Evolutionary conservation across 1,140 invertebrate species (phyloP), one percentile per base, ranked within the genome.

Genomic region (Eupristina koningsbergeri): DNA sequence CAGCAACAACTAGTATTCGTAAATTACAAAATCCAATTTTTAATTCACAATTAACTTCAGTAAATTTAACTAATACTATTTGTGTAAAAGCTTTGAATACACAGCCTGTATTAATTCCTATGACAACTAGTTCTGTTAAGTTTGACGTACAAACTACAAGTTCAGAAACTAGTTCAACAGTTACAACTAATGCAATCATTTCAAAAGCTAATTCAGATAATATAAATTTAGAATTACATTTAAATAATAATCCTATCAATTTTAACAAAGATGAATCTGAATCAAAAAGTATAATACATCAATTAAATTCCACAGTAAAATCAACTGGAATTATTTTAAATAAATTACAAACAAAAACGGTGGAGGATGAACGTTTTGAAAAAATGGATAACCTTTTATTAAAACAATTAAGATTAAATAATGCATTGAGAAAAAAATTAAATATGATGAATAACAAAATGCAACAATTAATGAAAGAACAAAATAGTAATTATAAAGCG

Each of bases 341-440:
- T 73, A 69, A 73, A 79, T 13, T 50, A 61, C 31, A 83, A 41
- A 39, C 67, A n/a, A 71, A 83, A 15, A 71, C 78, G 29, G 58
- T 78, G 3, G 75, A 58, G n/a, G 82, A 83, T 63, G 76, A 83
- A 47, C 63, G 82, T 41, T 83, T 83, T 79, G 76, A 78, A 17
- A 83, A 79, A 73, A 83, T 83, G 82, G 64, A 83, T 31, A 83
- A 79, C 39, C 76, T 83, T 31, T 73, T 83, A 26, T 45, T 83
- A 63, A 83, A 83, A 19, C 82, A 83, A 31, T 53, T 83, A 15
- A 83, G 71, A 50, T 63, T 79, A 67, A 83, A 83, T 63, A 76
- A 83, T 73, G 64, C 82, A 45, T 67, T 83, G n/a, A 83, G 82
- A 53, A 79, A 83, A 63, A 78, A 83, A 83, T 53, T 83, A 47